Evolutionary conservation across 1,140 invertebrate genomes (phyloP).

Genomic region (Pachyrhynchus sulphureomaculatus): DNA sequence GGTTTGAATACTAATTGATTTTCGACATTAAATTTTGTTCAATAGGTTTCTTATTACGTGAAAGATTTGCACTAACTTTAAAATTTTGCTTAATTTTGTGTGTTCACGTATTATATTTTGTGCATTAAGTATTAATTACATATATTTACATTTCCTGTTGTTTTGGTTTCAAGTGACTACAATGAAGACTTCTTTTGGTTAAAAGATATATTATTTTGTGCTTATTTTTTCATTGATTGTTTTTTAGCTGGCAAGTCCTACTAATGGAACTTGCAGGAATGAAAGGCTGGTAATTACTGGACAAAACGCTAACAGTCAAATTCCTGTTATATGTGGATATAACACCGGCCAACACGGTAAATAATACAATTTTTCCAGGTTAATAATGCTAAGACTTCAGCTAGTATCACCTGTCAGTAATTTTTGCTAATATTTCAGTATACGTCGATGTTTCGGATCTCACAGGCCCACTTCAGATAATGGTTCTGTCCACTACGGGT

Average conservation of each 20-base stretch:
- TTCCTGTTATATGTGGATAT: conserved; percentile 72
- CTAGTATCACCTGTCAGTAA: not conserved
- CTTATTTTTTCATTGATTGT: conserved; percentile 19
- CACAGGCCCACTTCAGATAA: conserved; percentile 63
- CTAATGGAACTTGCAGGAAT: conserved; percentile 63
- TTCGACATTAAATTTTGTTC: too few species aligned
- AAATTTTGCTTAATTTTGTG: too few species aligned
- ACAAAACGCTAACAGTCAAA: conserved; percentile 65
- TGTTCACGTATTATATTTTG: too few species aligned
- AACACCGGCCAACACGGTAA: conserved; percentile 74
- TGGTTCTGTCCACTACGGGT: conserved; percentile 61
- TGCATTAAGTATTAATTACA: too few species aligned
- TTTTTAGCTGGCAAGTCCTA: conserved; percentile 64
- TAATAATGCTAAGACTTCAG: not conserved
- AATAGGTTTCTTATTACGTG: too few species aligned
- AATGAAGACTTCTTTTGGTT: too few species aligned
- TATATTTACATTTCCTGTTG: too few species aligned
- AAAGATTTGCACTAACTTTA: too few species aligned
- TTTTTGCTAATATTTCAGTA: conserved; percentile 67
- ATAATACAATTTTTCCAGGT: not conserved
- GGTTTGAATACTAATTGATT: too few species aligned
- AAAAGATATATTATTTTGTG: too few species aligned
- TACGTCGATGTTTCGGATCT: conserved; percentile 68
- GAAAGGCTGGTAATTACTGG: conserved; percentile 71
- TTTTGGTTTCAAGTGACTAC: too few species aligned